Evolutionary conservation across 2,113 vertebrate genomes (phyloP).

Genomic region (Tretioscincus oriximinensis): DNA sequence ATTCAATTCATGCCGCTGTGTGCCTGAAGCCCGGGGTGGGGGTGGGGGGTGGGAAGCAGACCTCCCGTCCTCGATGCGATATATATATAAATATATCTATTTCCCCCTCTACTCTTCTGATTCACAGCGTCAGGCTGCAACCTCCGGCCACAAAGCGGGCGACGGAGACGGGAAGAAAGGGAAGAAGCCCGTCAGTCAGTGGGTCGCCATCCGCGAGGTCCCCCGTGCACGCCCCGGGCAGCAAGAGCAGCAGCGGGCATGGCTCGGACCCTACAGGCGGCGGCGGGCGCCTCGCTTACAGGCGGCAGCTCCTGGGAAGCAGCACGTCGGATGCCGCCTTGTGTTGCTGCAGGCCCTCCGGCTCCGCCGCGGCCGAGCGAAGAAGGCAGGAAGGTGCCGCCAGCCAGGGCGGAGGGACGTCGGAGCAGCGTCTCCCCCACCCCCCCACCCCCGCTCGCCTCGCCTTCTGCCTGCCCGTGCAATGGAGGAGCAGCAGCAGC

Average conservation of each 20-base stretch:
- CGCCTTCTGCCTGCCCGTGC: no score
- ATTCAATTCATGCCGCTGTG: not conserved
- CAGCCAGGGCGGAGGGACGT: not conserved
- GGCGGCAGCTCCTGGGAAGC: not conserved
- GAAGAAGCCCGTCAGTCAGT: not conserved
- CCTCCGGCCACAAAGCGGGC: not conserved
- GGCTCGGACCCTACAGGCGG: not conserved
- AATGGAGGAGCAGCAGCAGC: no score
- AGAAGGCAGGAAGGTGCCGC: conserved; percentile 4
- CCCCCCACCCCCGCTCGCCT: no score
- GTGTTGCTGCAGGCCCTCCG: conserved; percentile 35
- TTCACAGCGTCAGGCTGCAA: not conserved
- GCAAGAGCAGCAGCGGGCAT: not conserved
- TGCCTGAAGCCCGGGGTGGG: not conserved
- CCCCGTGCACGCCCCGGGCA: not conserved
- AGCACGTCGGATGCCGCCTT: not conserved
- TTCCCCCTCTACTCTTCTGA: no score
- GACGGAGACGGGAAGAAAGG: not conserved
- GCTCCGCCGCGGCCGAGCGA: not conserved
- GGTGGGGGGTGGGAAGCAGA: not conserved
- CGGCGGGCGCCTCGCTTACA: no score
- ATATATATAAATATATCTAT: no score
- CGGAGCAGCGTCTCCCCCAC: not conserved
- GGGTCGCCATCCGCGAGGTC: conserved; percentile 10
- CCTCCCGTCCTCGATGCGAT: not conserved